Conservation (phyloP, 2,888 invertebrate genomes). For the Physocephala rufipes region DNA sequence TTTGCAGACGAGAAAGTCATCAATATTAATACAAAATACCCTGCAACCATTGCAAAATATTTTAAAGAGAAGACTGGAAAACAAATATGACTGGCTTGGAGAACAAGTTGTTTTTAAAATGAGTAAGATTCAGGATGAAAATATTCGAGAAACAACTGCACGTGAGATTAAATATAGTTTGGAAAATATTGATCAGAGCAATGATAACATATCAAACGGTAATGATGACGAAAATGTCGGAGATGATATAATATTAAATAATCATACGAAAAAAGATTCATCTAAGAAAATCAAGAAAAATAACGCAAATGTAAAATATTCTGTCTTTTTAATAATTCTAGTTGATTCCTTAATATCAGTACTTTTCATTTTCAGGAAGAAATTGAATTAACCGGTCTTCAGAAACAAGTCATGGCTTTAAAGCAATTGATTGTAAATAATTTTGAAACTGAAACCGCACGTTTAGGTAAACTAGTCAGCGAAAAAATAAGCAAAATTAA, state of each 20-base stretch:
- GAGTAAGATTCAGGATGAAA: constrained; percentile 20
- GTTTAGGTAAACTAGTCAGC: background rate
- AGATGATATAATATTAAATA: too few species aligned
- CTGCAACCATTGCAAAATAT: background rate
- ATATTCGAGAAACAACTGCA: constrained; percentile 25
- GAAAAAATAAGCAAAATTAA: background rate
- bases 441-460: background rate
- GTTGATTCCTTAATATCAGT: background rate
- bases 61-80: background rate
- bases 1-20: background rate
- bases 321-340: too few species aligned
- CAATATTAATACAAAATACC: background rate
- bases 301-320: background rate
- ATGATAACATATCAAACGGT: constrained; percentile 11
- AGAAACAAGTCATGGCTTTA: background rate
- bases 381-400: background rate
- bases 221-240: too few species aligned
- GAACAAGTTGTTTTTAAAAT: constrained; percentile 32
- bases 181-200: constrained; percentile 15
- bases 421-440: background rate
- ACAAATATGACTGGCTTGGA: constrained; percentile 30
- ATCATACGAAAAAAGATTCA: too few species aligned
- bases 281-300: too few species aligned
- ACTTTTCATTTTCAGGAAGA: background rate
- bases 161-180: constrained; percentile 26